A percentile compares a stretch with the other conserved stretches of the same genome.
phyloP scores from a whole-genome alignment of 2,888 invertebrate species.

The Exephanes ischioxanthus region DNA sequence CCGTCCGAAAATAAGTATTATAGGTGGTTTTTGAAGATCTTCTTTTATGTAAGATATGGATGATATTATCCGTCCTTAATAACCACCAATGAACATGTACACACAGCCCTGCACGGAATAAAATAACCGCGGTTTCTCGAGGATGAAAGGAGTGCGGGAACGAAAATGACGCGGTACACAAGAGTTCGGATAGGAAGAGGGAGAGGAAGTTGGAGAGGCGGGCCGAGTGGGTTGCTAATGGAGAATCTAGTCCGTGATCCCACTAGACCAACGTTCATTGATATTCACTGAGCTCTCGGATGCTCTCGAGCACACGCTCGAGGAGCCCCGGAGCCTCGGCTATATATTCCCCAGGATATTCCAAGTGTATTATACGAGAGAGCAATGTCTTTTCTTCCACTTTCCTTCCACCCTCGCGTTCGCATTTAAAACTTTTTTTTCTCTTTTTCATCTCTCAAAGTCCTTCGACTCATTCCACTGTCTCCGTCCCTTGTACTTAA shows the following conservation, averaged over 20 bases:
- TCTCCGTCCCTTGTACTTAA: slow-evolving; percentile 20
- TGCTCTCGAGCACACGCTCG: slow-evolving; percentile 78
- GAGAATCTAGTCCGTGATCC: slow-evolving; percentile 57
- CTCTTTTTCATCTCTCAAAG: neutral
- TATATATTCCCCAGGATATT: slow-evolving; percentile 49
- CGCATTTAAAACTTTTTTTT: slow-evolving; percentile 51
- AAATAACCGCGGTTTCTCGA: neutral
- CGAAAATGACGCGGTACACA: slow-evolving; percentile 20
- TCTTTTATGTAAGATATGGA: neutral
- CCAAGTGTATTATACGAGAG: slow-evolving; percentile 61
- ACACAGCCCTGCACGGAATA: neutral
- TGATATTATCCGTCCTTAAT: neutral
- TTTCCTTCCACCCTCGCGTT: slow-evolving; percentile 26
- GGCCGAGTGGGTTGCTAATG: slow-evolving; percentile 61
- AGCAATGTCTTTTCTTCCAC: slow-evolving; percentile 52
- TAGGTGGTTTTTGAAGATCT: neutral
- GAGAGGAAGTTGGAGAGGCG: slow-evolving; percentile 47
- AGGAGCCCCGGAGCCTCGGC: slow-evolving; percentile 54
- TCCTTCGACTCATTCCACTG: slow-evolving; percentile 23
- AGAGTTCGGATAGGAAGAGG: slow-evolving; percentile 15
- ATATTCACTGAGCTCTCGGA: slow-evolving; percentile 78
- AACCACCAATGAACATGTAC: neutral
- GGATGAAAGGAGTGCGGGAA: slow-evolving; percentile 14
- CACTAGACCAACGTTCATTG: slow-evolving; percentile 67
- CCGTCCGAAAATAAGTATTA: neutral